These are phyloP conservation scores for Chelonoidis abingdonii DNA, from an alignment of 2,113 vertebrate species.

Conservation along the genomic window DNA sequence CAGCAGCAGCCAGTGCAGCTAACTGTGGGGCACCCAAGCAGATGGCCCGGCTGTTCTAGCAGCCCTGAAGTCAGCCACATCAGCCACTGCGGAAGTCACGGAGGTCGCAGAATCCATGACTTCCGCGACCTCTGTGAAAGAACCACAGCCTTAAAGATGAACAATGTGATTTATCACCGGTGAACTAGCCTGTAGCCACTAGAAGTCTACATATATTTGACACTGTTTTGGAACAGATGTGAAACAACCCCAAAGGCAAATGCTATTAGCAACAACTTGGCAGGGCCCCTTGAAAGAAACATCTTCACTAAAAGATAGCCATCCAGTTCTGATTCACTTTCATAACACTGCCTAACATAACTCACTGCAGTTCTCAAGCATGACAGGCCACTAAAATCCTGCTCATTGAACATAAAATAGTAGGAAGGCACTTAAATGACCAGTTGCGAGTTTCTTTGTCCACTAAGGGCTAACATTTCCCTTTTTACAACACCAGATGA, in stretches of 20 bases:
- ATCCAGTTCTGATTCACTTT: background rate
- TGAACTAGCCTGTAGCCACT: background rate
- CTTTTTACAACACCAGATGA: background rate
- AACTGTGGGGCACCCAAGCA: too few species aligned
- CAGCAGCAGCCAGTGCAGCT: too few species aligned
- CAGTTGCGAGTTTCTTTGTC: background rate
- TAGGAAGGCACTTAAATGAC: background rate
- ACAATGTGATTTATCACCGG: background rate
- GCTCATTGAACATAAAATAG: background rate
- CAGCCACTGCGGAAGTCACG: too few species aligned
- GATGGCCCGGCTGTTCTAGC: too few species aligned
- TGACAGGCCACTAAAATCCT: background rate
- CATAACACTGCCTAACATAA: background rate
- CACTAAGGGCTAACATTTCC: background rate
- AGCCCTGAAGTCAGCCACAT: too few species aligned
- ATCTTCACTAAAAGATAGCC: background rate
- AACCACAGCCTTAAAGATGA: background rate
- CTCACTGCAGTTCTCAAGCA: background rate
- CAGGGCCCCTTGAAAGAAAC: background rate
- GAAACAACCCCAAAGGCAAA: background rate
- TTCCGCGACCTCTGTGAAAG: too few species aligned
- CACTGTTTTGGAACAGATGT: background rate
- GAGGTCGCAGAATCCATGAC: too few species aligned
- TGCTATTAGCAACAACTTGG: background rate
- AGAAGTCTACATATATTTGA: background rate